Percentiles rank a stretch among this genome's conserved stretches.
phyloP scores from a whole-genome alignment of 1,140 invertebrate species.

The Portunus trituberculatus region DNA sequence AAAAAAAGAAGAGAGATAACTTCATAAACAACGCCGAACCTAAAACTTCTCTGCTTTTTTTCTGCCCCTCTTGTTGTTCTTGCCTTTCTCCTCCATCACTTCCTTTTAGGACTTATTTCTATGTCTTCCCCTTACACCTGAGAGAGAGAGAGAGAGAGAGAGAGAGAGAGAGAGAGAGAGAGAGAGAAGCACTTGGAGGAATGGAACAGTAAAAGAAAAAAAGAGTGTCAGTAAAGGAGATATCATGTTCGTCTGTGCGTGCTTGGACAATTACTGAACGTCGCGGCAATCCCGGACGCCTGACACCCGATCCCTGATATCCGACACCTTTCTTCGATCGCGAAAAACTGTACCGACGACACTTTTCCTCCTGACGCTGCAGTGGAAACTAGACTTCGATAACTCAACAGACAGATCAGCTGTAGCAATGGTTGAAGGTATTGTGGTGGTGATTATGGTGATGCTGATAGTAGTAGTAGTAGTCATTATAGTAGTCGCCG shows the following conservation, averaged over 20 bases:
- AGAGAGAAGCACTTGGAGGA: background rate
- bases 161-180: conserved; percentile 41
- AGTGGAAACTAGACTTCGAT: too few species aligned
- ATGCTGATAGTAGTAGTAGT: background rate
- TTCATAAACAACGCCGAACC: background rate
- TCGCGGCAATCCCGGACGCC: too few species aligned
- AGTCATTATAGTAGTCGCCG: background rate
- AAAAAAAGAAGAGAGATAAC: too few species aligned
- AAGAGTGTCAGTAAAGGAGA: conserved; percentile 15
- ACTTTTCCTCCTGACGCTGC: too few species aligned
- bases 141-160: conserved; percentile 36
- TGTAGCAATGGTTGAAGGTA: background rate
- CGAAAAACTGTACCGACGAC: too few species aligned
- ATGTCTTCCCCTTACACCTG: background rate
- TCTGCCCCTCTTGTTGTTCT: background rate
- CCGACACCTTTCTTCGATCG: too few species aligned
- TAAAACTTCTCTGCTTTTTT: too few species aligned
- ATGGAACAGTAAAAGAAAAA: background rate
- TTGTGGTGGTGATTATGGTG: background rate
- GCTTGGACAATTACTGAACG: too few species aligned
- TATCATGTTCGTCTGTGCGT: too few species aligned
- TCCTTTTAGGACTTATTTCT: background rate
- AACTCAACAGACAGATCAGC: too few species aligned
- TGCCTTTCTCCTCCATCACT: background rate
- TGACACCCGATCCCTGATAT: too few species aligned